Base-by-base conservation (phyloP, 2,888 invertebrate species). In the Dioctria rufipes region DNA sequence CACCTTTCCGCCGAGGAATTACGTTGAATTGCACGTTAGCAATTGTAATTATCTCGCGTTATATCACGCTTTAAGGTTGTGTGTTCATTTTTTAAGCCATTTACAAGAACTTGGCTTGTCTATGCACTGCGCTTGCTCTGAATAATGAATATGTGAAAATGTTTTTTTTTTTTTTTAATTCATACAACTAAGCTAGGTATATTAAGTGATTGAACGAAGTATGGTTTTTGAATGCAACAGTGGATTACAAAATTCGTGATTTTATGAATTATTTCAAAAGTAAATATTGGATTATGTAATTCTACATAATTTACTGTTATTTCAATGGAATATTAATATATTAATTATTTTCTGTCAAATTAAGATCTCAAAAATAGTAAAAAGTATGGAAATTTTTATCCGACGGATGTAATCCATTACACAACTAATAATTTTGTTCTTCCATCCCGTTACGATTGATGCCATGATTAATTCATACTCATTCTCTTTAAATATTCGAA, bases 61-160 rank as follows among this genome's bases (percentile, higher is more conserved):
- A 77, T 63, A 77, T 77, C 77, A 77, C 77, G 77, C n/a, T 43
- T 13, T n/a, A 13, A 66, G 73, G 5, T 60, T 39, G 60, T 77
- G 73, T 40, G 58, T 37, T 69, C 5, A 51, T 39, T 54, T 11
- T 54, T 54, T 54, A 54, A 54, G 54, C 11, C 9, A 54, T n/a
- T 54, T 54, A 54, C 11, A 11, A 54, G 11, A 54, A 54, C 11
- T 54, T n/a, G 11, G 11, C 11, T 54, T 54, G 54, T 4, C 49
- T 46, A 5, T 9, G 2, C 5, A 6, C 49, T 46, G 46, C 49
- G 46, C 51, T 65, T 77, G 77, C 49, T 77, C 75, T 61, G 75
- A 61, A 75, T 75, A 60, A 75, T 75, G 61, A 75, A 75, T 75
- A 75, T 75, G 54, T 71, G 40, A 54, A 54, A 71, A 51, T 71